These are phyloP conservation scores for Sphinx pinastri DNA, from an alignment of 2,888 invertebrate species.

Conservation along the genomic window DNA sequence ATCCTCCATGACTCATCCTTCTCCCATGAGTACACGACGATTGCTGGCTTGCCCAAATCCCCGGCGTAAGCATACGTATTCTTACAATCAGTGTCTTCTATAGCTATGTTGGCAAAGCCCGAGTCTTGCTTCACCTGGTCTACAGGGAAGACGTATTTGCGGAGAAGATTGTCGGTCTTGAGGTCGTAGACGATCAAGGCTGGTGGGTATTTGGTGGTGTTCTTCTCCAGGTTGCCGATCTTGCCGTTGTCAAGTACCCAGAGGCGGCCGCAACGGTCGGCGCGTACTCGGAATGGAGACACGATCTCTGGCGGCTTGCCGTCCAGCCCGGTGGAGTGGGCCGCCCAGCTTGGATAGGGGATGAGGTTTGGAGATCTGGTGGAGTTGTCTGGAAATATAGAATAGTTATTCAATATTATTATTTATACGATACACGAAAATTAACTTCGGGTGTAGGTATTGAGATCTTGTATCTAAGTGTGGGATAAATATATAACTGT, in stretches of 20 bases:
- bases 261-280: constrained; percentile 89
- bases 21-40: constrained; percentile 91
- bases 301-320: constrained; percentile 86
- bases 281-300: constrained; percentile 89
- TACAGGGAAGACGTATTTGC: constrained; percentile 86
- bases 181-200: constrained; percentile 89
- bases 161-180: constrained; percentile 87
- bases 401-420: constrained; percentile 15
- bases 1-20: constrained; percentile 89
- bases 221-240: constrained; percentile 82
- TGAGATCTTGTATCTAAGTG: too few species aligned
- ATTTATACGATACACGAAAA: too few species aligned
- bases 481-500: too few species aligned
- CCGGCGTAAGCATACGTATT: constrained; percentile 89
- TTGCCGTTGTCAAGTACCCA: constrained; percentile 92
- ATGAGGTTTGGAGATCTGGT: constrained; percentile 87
- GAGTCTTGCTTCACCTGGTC: constrained; percentile 87
- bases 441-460: too few species aligned
- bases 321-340: constrained; percentile 84
- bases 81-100: constrained; percentile 89
- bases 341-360: constrained; percentile 92
- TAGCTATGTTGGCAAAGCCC: constrained; percentile 89
- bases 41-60: constrained; percentile 87
- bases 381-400: constrained; percentile 83
- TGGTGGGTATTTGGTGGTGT: constrained; percentile 81